These are phyloP conservation scores for Frankliniella intonsa DNA, from an alignment of 2,888 invertebrate genomes.

Conservation along the genomic window DNA sequence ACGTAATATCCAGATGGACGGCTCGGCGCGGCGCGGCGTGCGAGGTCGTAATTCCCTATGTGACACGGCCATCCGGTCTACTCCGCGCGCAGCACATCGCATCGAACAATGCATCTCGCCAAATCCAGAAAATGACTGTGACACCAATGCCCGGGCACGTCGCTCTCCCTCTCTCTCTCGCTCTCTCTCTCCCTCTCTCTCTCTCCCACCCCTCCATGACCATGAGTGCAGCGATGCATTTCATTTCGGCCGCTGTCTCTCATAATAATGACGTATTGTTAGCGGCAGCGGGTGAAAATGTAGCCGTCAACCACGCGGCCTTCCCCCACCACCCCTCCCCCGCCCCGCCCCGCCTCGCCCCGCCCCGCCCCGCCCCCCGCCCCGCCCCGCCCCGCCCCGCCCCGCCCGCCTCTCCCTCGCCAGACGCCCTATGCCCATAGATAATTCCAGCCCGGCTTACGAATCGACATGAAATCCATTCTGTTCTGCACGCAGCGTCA, in stretches of 20 bases:
- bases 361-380: not conserved
- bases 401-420: not conserved
- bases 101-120: conserved; percentile 20
- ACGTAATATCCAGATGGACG: not conserved
- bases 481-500: not conserved
- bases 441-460: not conserved
- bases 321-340: not conserved
- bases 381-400: not conserved
- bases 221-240: conserved; percentile 5
- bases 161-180: not conserved
- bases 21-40: not conserved
- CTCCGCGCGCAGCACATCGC: not conserved
- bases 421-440: not conserved
- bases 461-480: not conserved
- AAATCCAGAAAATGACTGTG: conserved; percentile 19
- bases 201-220: not conserved
- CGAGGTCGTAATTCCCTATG: not conserved
- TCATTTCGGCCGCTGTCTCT: conserved; percentile 22
- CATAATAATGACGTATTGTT: conserved; percentile 27
- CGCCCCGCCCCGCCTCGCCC: not conserved
- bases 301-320: not conserved
- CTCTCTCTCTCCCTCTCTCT: not conserved
- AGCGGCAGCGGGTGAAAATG: conserved; percentile 14
- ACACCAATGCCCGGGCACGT: not conserved
- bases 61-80: not conserved